Conservation (phyloP, 2,797 vertebrate genomes). For the Siniperca obscura region DNA sequence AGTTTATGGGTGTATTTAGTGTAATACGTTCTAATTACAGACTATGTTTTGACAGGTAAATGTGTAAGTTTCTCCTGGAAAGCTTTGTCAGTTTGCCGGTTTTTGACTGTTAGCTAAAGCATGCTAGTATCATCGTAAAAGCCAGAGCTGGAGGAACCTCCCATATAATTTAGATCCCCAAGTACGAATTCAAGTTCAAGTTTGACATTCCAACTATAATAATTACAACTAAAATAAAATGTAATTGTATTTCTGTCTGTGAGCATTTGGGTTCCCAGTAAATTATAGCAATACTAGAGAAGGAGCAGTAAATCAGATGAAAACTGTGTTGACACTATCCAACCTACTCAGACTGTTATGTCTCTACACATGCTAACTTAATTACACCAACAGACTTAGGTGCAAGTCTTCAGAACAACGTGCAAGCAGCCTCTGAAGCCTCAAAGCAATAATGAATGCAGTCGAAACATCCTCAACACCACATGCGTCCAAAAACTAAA, state of each 20-base stretch:
- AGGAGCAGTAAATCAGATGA: not conserved
- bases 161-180: not conserved
- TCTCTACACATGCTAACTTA: not conserved
- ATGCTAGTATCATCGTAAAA: not conserved
- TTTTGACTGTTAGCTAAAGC: not conserved
- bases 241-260: not conserved
- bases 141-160: not conserved
- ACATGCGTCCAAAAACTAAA: slow-evolving; percentile 11
- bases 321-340: not conserved
- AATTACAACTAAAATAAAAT: not conserved
- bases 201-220: not conserved
- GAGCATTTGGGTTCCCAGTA: not conserved
- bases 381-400: not conserved
- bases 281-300: not conserved
- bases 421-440: not conserved
- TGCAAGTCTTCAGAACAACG: not conserved
- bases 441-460: slow-evolving; percentile 7
- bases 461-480: not conserved
- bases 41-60: slow-evolving; percentile 6
- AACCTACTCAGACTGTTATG: not conserved
- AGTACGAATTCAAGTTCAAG: not conserved
- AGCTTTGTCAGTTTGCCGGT: not conserved
- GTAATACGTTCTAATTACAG: not conserved
- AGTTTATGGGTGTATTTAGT: not conserved
- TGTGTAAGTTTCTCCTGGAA: not conserved